Conservation (phyloP, 1,140 invertebrate genomes). For the Muscidifurax raptorellus region DNA sequence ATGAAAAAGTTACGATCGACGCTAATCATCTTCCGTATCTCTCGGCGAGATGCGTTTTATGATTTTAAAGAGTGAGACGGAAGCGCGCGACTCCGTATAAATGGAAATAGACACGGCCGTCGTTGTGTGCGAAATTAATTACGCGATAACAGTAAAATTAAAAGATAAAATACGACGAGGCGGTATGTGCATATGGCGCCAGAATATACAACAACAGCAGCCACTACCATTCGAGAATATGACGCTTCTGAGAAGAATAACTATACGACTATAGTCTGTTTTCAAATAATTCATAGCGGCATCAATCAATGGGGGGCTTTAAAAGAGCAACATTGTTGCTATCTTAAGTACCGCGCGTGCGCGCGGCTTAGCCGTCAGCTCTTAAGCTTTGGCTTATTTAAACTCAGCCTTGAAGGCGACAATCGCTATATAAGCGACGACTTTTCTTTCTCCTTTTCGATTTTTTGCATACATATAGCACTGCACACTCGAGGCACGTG, state of each 20-base stretch:
- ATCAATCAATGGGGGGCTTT: slow-evolving; percentile 15
- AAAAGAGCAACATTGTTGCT: slow-evolving; percentile 4
- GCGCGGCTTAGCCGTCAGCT: not conserved
- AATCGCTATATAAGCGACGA: not conserved
- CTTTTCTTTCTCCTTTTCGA: not conserved
- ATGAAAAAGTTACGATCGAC: no score
- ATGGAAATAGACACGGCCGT: no score
- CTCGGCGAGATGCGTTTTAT: no score
- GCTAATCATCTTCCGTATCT: no score
- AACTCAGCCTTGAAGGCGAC: not conserved
- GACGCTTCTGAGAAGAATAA: not conserved
- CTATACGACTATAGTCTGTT: not conserved
- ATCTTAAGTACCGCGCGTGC: not conserved
- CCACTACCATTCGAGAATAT: no score
- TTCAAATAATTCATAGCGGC: slow-evolving; percentile 22
- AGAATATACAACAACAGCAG: no score
- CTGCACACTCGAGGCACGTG: no score
- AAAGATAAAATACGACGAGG: not conserved
- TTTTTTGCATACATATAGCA: not conserved
- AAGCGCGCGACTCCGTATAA: no score
- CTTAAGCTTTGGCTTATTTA: not conserved
- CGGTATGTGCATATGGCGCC: no score
- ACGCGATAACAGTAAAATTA: not conserved
- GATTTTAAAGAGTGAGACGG: no score
- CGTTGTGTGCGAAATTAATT: not conserved